Evolutionary conservation across 2,113 vertebrate species (phyloP), one percentile per base, ranked within the genome.

Genomic region (Phrynosoma blainvillii): DNA sequence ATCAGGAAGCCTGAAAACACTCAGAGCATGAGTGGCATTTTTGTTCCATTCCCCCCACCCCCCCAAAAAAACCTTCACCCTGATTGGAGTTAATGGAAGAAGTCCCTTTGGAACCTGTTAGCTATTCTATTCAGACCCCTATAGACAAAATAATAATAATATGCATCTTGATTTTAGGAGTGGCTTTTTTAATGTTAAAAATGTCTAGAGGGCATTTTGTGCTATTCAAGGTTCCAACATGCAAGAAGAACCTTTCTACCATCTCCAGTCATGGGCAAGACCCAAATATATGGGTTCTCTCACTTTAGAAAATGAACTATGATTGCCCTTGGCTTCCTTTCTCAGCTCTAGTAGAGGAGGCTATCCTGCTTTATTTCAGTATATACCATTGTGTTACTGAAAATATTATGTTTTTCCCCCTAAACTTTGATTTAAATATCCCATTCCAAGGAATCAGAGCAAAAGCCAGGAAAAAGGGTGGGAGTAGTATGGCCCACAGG

Each of bases 71-170:
- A 94, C 84, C 88, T 96, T 93, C 94, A 88, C 93, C 90, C 95
- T 90, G 94, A 96, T 89, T 74, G 82, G 91, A 95, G 95, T 97
- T 95, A 97, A 84, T 92, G 93, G 94, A 84, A 82, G 66, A 65
- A 11, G 2, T 96, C 95, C 95, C 96, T 93, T 86, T 85, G 96
- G 94, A 96, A 90, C 93, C 95, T 95, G 95, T 96, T 96, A 96
- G 90, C 90, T 95, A 85, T 96, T 93, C 87, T 70, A 89, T 92
- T 94, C 94, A 91, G 85, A 88, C 84, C 93, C 90, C 91, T 75
- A 52, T 0, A 16, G 92, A 92, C 83, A 84, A 85, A 79, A 82
- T 93, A 93, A 92, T 91, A 92, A 91, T 1, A 52, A 77, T 2
- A 89, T 27, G 84, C 92, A 88, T 93, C 71, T 91, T 62, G 90